Base-by-base conservation (phyloP, 2,113 vertebrate species). In the Myotis brandtii region DNA sequence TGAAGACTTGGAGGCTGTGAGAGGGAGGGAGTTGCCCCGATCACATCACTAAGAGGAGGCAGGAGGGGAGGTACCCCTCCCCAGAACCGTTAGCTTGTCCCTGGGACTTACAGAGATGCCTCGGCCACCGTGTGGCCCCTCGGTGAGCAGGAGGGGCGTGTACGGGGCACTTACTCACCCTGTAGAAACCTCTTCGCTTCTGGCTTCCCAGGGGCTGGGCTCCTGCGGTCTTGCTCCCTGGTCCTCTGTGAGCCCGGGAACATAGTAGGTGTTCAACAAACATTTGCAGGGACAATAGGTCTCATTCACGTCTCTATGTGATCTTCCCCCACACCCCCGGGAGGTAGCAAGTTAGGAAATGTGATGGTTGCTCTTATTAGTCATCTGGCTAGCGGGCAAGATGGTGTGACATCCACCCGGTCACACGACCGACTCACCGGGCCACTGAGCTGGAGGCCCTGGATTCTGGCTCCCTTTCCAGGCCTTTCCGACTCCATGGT, bases 381-480 rank as follows among this genome's bases (percentile, higher is more conserved):
- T 95, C 94, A 95, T 93, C 95, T 6, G 67, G 50, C 37, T 30
- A 83, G 32, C 18, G 7, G 75, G 43, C 14, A 20, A 85, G 80
- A 77, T 77, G 80, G 59, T 52, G 69, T n/a, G 95, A 73, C 90
- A 81, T 62, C 93, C 79, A 86, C 30, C 8, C 23, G 92, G 93
- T 83, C 96, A 83, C 94, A 81, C 0, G 27, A 67, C 84, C 2
- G 52, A 20, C 18, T 18, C 52, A 9, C 54, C 21, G 0, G 34
- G 76, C 67, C 30, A 4, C 80, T 8, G 80, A 79, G 79, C 46
- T 43, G 9, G 16, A 64, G 77, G 37, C 86, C 62, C 3, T 0
- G 80, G 46, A 75, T 83, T 13, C 62, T 96, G 96, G 96, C 93
- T 93, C 59, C 40, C 54, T 80, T 95, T 91, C 96, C 91, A 89